Base-by-base conservation (phyloP, 1,140 invertebrate species). In the Laupala kohalensis region DNA sequence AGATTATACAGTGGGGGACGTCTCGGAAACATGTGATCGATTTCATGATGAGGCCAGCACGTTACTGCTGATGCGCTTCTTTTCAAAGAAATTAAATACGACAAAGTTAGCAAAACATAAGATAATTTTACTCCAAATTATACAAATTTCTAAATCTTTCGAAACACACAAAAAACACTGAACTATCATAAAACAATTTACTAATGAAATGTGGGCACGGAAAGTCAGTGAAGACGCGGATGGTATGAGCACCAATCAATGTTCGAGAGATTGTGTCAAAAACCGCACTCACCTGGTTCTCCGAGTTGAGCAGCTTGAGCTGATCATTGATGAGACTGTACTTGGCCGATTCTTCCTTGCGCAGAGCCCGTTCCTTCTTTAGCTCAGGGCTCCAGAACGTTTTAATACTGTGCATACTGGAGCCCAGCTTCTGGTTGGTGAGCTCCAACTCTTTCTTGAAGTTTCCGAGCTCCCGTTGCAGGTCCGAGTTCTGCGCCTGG, bases 351-450 rank as follows among this genome's bases (percentile, higher is more conserved):
- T 99, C 97, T 81, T 99, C 97, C 82, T 99, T 99, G 69, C 97
- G 84, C 67, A 98, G 79, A 15, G 96, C 94, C 72, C 97, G 83
- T 83, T 99, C 97, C 84, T 98, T 98, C 83, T 99, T 99, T 77
- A 99, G 85, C 81, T 99, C 97, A 0, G 97, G 97, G 81, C 95
- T 97, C 97, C 97, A 99, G 83, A 99, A 99, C 13, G 96, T 98
- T 83, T 99, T 99, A 79, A 99, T 99, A 81, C 94, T 96, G 83
- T 98, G 96, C 96, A 99, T 99, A 77, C 93, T 96, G 78, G 96
- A 98, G 78, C 95, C 95, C 73, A 99, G 85, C 82, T 99, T 99
- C 82, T 98, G 96, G 83, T 98, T 98, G 72, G 95, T 97, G 74
- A 96, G 84, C 83, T 99, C 96, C 75, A 98, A 86, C 79, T 99